A percentile compares a stretch with the other conserved stretches of the same genome.
Conservation (phyloP, 2,888 invertebrate species). For the Cactoblastis cactorum region DNA sequence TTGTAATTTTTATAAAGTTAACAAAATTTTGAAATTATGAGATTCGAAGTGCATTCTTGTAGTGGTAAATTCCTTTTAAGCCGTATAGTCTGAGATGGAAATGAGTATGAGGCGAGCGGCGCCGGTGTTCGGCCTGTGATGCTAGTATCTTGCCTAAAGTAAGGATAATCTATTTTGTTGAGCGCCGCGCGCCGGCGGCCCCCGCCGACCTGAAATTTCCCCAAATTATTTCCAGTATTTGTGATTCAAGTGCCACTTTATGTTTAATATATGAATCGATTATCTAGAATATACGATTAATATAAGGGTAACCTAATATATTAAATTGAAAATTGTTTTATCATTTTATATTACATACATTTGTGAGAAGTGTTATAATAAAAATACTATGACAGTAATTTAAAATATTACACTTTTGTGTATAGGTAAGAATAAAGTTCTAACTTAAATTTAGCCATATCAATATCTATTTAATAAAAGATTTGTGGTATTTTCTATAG, state of each 20-base stretch:
- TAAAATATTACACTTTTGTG: slow-evolving; percentile 79
- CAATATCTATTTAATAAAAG: slow-evolving; percentile 80
- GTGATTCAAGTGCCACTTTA: slow-evolving; percentile 89
- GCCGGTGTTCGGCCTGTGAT: slow-evolving; percentile 52
- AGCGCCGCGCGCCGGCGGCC: slow-evolving; percentile 55
- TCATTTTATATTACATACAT: slow-evolving; percentile 80
- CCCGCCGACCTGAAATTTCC: slow-evolving; percentile 75
- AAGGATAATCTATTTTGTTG: slow-evolving; percentile 72
- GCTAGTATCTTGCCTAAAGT: slow-evolving; percentile 72
- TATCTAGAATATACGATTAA: slow-evolving; percentile 81
- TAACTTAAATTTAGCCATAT: slow-evolving; percentile 81
- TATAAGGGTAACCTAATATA: slow-evolving; percentile 80
- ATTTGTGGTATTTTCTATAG: slow-evolving; percentile 80
- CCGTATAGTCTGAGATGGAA: slow-evolving; percentile 73
- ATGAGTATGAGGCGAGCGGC: slow-evolving; percentile 30
- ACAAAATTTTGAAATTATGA: slow-evolving; percentile 73
- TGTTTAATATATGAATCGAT: slow-evolving; percentile 83
- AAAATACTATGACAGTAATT: slow-evolving; percentile 77
- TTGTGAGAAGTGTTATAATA: slow-evolving; percentile 74
- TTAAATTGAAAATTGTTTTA: slow-evolving; percentile 80
- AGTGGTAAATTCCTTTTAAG: slow-evolving; percentile 74
- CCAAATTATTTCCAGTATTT: slow-evolving; percentile 86
- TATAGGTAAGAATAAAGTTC: slow-evolving; percentile 77
- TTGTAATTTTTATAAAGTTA: slow-evolving; percentile 68
- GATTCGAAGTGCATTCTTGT: slow-evolving; percentile 78